Conservation (phyloP, 2,797 vertebrate species). For the Vireo griseus region DNA sequence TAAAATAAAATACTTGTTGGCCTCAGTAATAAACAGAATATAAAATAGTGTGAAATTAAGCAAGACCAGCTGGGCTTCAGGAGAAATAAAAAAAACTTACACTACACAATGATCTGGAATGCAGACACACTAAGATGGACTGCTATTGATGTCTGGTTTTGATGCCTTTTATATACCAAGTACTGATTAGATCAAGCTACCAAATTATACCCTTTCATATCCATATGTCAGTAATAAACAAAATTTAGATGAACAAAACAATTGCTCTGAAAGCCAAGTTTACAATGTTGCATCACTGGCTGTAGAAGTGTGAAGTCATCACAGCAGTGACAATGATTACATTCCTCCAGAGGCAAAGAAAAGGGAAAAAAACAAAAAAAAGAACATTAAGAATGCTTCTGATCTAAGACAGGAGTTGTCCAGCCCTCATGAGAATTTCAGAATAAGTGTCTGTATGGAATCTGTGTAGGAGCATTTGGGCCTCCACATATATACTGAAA, state of each 20-base stretch:
- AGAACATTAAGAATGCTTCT: neutral
- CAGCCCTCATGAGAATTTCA: neutral
- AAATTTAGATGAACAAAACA: constrained; percentile 26
- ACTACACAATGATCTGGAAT: constrained; percentile 14
- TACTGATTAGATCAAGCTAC: constrained; percentile 59
- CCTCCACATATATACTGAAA: neutral
- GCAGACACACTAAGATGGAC: neutral
- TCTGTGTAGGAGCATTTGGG: neutral
- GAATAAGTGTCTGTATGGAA: neutral
- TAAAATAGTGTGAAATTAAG: constrained; percentile 63
- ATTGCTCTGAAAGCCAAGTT: constrained; percentile 16
- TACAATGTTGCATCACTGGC: neutral
- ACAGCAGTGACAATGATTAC: neutral
- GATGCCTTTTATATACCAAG: constrained; percentile 37
- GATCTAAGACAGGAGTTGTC: neutral
- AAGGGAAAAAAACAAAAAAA: fast-evolving
- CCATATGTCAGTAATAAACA: constrained; percentile 46
- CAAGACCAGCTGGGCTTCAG: constrained; percentile 56
- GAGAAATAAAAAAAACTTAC: constrained; percentile 20
- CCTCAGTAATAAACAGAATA: constrained; percentile 67
- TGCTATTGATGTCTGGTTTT: constrained; percentile 29
- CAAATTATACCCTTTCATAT: constrained; percentile 36
- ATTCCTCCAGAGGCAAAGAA: neutral
- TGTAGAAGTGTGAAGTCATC: neutral
- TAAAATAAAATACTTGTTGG: constrained; percentile 66